Base-by-base conservation (phyloP, 2,888 invertebrate species). In the Drosophila ustulata region DNA sequence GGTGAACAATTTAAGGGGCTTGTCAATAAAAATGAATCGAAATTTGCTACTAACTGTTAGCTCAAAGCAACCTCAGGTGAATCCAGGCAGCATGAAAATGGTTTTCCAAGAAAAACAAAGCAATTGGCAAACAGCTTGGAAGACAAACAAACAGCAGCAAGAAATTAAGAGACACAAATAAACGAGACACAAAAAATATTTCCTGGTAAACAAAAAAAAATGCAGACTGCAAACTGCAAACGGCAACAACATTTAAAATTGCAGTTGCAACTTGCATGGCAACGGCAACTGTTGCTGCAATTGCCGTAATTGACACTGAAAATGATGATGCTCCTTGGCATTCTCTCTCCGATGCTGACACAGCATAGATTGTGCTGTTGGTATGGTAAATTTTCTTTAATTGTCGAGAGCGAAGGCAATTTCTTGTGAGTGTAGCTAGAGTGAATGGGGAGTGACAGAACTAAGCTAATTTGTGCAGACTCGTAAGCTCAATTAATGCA, bases 281-380 rank as follows among this genome's bases (percentile, higher is more conserved):
- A 71, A 55, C 46, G 45, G 41, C 34, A 63, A 51, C 34, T 41
- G 43, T n/a, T 47, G 49, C 51, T 52, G 52, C 18, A 82, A 80
- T 71, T 71, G 66, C 63, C 25, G 65, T 80, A 85, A 82, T 82
- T 88, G 88, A 76, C 69, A 70, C 76, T 85, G 70, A 70, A 84
- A 78, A 84, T 68, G 30, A 56, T 63, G 82, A 65, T 75, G 66
- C 58, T 58, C 57, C 53, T 70, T 64, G n/a, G 37, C 28, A 46
- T 62, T 46, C 47, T 45, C 23, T 45, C 13, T 26, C 39, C 43
- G 37, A 51, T 63, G 63, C 58, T 88, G 88, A 88, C 57, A 50
- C 51, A 56, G 67, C 86, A 82, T 30, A 55, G 34, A 56, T 78
- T 67, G 53, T 65, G 53, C 26, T 43, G 34, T 39, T 43, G 34